phyloP scores from a whole-genome alignment of 2,888 invertebrate genomes.

The Pollenia griseotomentosa region DNA sequence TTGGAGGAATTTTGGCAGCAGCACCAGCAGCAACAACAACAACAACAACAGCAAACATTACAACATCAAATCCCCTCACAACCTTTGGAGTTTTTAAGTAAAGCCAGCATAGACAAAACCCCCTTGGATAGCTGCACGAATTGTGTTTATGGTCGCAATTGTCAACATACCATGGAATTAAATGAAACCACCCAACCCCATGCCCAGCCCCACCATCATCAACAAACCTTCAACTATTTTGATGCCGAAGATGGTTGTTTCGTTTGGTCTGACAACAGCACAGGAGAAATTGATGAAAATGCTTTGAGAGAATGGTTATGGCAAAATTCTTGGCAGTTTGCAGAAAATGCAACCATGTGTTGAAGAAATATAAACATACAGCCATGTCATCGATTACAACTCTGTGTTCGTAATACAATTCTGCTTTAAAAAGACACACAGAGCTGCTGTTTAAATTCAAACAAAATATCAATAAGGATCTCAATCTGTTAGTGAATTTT shows the following conservation, averaged over 20 bases:
- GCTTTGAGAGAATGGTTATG: slow-evolving; percentile 58
- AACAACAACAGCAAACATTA: slow-evolving; percentile 32
- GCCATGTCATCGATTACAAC: slow-evolving; percentile 24
- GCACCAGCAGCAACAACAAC: slow-evolving; percentile 28
- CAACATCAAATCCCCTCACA: slow-evolving; percentile 43
- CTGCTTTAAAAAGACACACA: neutral
- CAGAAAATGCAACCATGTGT: slow-evolving; percentile 72
- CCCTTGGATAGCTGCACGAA: slow-evolving; percentile 76
- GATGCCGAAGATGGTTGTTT: slow-evolving; percentile 71
- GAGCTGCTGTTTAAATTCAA: slow-evolving; percentile 29
- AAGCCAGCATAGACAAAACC: slow-evolving; percentile 81
- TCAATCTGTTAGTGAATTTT: slow-evolving; percentile 67
- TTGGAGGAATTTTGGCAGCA: slow-evolving; percentile 55
- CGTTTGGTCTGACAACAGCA: slow-evolving; percentile 57
- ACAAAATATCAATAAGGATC: slow-evolving; percentile 63
- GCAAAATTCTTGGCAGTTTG: slow-evolving; percentile 70
- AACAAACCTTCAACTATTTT: slow-evolving; percentile 58
- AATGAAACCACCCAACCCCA: slow-evolving; percentile 49
- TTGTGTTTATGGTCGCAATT: slow-evolving; percentile 81
- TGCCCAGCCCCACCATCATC: slow-evolving; percentile 28
- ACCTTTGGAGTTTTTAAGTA: slow-evolving; percentile 77
- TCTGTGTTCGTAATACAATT: slow-evolving; percentile 23
- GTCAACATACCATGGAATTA: slow-evolving; percentile 81
- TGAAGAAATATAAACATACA: slow-evolving; percentile 35
- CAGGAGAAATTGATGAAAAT: slow-evolving; percentile 54